These are phyloP conservation scores for Lissocephala sabroskyi DNA, from an alignment of 2,888 invertebrate species.

Conservation along the genomic window DNA sequence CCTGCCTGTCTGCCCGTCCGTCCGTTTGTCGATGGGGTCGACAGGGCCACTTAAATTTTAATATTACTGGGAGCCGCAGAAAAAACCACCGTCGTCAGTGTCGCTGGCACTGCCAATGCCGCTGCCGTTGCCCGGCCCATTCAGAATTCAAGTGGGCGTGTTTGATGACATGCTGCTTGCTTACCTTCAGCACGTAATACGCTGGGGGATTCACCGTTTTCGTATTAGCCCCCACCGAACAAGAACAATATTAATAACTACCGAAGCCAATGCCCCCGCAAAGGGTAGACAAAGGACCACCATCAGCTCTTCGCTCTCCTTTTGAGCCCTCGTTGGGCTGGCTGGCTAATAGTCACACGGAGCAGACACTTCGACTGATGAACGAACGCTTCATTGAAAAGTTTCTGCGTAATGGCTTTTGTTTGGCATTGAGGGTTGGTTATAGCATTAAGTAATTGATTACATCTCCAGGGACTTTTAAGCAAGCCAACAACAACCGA, in stretches of 20 bases:
- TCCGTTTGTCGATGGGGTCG: too few relatives aligned
- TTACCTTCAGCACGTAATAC: slow-evolving; percentile 66
- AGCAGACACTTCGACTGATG: slow-evolving; percentile 47
- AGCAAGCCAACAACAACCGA: slow-evolving; percentile 40
- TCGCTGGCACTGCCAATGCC: slow-evolving; percentile 20
- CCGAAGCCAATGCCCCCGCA: slow-evolving; percentile 6
- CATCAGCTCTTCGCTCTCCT: too few relatives aligned
- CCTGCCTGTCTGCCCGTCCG: too few relatives aligned
- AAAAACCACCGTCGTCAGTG: too few relatives aligned
- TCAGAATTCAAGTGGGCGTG: slow-evolving; percentile 63
- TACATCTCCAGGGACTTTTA: slow-evolving; percentile 71
- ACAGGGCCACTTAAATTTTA: too few relatives aligned
- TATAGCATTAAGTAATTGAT: slow-evolving; percentile 72
- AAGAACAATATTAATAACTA: slow-evolving; percentile 67
- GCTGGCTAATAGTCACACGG: slow-evolving; percentile 48
- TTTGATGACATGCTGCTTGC: slow-evolving; percentile 59
- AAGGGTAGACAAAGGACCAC: too few relatives aligned
- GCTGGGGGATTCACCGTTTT: slow-evolving; percentile 54
- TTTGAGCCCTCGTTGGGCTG: slow-evolving; percentile 19
- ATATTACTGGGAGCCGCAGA: too few relatives aligned
- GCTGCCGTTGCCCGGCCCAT: slow-evolving; percentile 23
- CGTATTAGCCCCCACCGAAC: slow-evolving; percentile 52
- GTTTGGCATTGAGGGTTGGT: slow-evolving; percentile 38
- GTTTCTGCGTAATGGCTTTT: slow-evolving; percentile 66
- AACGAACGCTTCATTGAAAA: slow-evolving; percentile 66